phyloP scores from a whole-genome alignment of 2,888 invertebrate species.

The Itoplectis maculator region DNA sequence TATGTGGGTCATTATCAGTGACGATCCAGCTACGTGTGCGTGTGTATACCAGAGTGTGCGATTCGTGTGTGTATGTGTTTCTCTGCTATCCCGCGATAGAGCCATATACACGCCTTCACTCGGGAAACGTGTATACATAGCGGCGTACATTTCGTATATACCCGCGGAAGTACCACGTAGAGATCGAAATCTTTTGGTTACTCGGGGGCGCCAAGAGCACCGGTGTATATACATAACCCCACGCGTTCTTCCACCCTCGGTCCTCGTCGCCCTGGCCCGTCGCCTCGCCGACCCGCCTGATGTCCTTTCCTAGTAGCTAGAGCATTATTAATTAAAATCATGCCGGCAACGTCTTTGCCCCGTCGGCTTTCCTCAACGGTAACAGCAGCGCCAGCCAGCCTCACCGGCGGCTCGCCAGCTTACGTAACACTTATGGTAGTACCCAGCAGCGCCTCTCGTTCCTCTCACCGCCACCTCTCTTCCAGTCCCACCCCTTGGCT shows the following conservation, averaged over 20 bases:
- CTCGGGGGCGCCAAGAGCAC: slow-evolving; percentile 16
- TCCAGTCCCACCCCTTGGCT: slow-evolving; percentile 42
- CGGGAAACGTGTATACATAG: slow-evolving; percentile 9
- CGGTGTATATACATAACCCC: slow-evolving; percentile 33
- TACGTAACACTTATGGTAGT: slow-evolving; percentile 67
- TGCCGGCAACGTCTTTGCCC: slow-evolving; percentile 61
- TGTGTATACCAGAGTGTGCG: neutral
- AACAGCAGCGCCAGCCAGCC: slow-evolving; percentile 27
- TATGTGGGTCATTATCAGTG: slow-evolving; percentile 15
- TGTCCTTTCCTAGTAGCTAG: slow-evolving; percentile 47
- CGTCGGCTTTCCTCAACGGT: slow-evolving; percentile 47
- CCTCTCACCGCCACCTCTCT: slow-evolving; percentile 18
- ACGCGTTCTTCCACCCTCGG: slow-evolving; percentile 1
- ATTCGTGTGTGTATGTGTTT: slow-evolving; percentile 17
- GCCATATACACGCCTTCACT: slow-evolving; percentile 28
- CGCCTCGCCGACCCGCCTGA: slow-evolving; percentile 24
- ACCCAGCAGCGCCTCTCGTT: slow-evolving; percentile 26
- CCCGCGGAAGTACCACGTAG: slow-evolving; percentile 51
- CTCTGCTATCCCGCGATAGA: slow-evolving; percentile 40
- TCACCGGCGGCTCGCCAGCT: slow-evolving; percentile 50
- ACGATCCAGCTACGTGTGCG: neutral
- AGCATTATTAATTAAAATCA: slow-evolving; percentile 71
- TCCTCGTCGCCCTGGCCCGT: slow-evolving; percentile 26
- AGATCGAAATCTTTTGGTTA: slow-evolving; percentile 63
- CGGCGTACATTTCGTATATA: slow-evolving; percentile 47